Evolutionary conservation across 2,888 invertebrate genomes (phyloP).

Genomic region (Drosophila picticornis): DNA sequence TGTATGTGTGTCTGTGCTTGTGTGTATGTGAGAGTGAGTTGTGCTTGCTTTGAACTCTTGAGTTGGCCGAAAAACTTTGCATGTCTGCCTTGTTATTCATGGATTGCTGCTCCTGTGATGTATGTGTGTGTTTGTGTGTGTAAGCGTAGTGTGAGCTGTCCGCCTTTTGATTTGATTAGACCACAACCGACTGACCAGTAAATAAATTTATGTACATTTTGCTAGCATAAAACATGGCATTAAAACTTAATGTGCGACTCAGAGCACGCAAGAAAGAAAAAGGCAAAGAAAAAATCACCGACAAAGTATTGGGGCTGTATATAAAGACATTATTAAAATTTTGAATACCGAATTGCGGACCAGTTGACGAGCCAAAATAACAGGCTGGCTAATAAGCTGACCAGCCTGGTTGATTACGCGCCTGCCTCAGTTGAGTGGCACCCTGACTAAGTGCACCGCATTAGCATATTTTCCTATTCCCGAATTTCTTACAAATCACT

Average conservation of each 20-base stretch:
- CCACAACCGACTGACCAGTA: conserved; percentile 49
- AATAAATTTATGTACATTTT: conserved; percentile 77
- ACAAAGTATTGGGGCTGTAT: conserved; percentile 11
- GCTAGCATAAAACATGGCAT: conserved; percentile 78
- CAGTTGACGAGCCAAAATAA: conserved; percentile 56
- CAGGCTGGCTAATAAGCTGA: conserved; percentile 66
- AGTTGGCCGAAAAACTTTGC: conserved; percentile 62
- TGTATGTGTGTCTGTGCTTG: background rate
- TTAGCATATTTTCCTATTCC: conserved; percentile 62
- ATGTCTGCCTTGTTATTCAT: conserved; percentile 71
- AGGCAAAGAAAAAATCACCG: background rate
- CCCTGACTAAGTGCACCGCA: conserved; percentile 60
- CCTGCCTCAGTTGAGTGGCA: conserved; percentile 17
- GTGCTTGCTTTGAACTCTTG: conserved; percentile 37
- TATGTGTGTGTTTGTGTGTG: background rate
- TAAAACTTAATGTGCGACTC: conserved; percentile 75
- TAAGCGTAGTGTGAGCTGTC: conserved; percentile 28
- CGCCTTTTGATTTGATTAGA: conserved; percentile 74
- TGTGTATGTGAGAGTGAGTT: conserved; percentile 28
- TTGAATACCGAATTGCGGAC: conserved; percentile 44
- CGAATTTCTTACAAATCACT: conserved; percentile 65
- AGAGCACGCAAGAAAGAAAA: conserved; percentile 55
- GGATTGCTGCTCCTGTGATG: conserved; percentile 42
- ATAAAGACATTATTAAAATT: conserved; percentile 73
- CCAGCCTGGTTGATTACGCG: conserved; percentile 53